Conservation (phyloP, 2,888 invertebrate genomes). For the Erynnis tages region DNA sequence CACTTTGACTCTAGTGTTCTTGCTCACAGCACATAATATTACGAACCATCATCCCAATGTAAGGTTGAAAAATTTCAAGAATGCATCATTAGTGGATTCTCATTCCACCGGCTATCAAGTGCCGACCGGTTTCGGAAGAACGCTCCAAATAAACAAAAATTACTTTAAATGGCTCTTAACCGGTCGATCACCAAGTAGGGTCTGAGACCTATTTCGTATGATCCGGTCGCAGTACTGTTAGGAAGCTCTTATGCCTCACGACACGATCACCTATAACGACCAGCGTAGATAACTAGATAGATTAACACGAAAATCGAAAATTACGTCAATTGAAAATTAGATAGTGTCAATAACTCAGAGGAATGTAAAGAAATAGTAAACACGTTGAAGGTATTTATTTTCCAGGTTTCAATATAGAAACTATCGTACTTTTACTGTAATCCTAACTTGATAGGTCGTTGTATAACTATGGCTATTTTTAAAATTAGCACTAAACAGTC, state of each 20-base stretch:
- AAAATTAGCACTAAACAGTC: no score
- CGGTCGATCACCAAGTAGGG: constrained; percentile 45
- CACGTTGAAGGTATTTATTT: no score
- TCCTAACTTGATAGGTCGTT: no score
- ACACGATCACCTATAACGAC: not conserved
- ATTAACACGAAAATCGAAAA: not conserved
- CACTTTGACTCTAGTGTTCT: no score
- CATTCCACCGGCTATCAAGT: constrained; percentile 5
- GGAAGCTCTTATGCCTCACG: constrained; percentile 27
- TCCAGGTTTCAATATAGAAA: no score
- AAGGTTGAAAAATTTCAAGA: not conserved
- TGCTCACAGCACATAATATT: no score
- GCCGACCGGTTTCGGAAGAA: constrained; percentile 18
- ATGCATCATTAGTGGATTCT: not conserved
- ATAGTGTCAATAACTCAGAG: no score
- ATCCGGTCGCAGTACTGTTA: constrained; percentile 50
- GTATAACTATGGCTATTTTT: no score
- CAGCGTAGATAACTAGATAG: not conserved
- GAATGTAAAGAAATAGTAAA: no score
- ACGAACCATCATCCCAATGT: no score
- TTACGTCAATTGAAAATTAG: no score
- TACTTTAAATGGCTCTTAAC: constrained; percentile 25
- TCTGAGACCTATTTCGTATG: constrained; percentile 43
- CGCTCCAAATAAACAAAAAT: constrained; percentile 32
- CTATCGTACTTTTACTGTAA: no score